Conservation (phyloP, 2,888 invertebrate species). For the Drosophila acutilabella region DNA sequence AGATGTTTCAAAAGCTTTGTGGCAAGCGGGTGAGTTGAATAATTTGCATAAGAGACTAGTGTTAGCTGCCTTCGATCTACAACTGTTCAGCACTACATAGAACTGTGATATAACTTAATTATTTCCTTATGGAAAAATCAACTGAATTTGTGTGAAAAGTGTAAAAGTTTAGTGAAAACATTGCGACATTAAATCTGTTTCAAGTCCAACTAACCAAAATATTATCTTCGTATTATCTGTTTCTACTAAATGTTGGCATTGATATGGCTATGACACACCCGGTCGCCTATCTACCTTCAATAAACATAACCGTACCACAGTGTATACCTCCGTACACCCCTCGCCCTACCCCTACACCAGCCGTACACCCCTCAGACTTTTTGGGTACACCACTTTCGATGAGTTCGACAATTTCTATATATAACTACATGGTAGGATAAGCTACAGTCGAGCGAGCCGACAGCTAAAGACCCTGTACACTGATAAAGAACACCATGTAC, state of each 20-base stretch:
- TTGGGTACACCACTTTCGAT: not conserved
- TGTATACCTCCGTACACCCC: not conserved
- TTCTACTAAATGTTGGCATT: constrained; percentile 22
- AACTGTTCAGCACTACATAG: not conserved
- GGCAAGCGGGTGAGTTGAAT: constrained; percentile 71
- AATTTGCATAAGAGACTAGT: not conserved
- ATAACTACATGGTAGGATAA: not conserved
- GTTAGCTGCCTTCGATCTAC: not conserved
- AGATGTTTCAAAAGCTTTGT: constrained; percentile 47
- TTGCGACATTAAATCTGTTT: constrained; percentile 27
- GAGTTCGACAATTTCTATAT: constrained; percentile 12
- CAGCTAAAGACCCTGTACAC: no score
- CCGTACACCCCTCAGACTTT: no score
- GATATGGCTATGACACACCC: constrained; percentile 48
- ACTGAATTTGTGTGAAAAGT: not conserved
- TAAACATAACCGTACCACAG: constrained; percentile 1
- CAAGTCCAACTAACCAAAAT: not conserved
- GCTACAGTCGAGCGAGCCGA: no score
- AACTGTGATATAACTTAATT: not conserved
- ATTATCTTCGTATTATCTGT: constrained; percentile 51
- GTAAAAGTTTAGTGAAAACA: not conserved
- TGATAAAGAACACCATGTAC: no score
- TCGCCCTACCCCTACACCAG: no score
- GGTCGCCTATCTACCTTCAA: constrained; percentile 10
- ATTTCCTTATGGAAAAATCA: not conserved